Evolutionary conservation across 2,888 invertebrate genomes (phyloP), one percentile per base, ranked within the genome.

Genomic region (Omphaloscelis lunosa): DNA sequence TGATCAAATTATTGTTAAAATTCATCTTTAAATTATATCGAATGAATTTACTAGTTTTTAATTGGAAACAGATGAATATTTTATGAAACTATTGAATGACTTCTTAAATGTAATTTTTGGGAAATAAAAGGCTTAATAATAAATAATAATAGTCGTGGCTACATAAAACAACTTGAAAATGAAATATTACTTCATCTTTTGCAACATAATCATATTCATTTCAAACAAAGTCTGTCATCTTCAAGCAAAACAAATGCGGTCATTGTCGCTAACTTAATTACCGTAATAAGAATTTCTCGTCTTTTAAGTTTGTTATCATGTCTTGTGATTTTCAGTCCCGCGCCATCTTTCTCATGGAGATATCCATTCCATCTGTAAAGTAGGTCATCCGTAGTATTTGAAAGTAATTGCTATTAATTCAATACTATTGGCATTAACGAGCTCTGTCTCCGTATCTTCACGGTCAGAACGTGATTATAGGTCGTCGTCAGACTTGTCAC

Each of bases 361-460:
- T 20, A 27, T 39, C 2, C 6, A 75, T 27, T 59, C 8, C 17
- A 53, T 34, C n/a, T 56, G 0, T 12, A 56, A 79, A 41, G 39
- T 80, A 78, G 71, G 80, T 72, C 83, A 69, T 67, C 39, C 7
- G 53, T 41, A 63, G 17, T 63, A 71, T 75, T 77, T 67, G 72
- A 79, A 84, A 75, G 79, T 77, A 71, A 68, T 69, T 72, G 61
- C 76, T 56, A 59, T 75, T 77, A 69, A 77, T 59, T 75, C 17
- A 48, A 34, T 72, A 72, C n/a, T 63, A 12, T 12, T 80, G 85
- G 62, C 87, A 87, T 84, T 87, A 85, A 80, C 79, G 17, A 34
- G 72, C 23, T 76, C 77, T 76, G 69, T 23, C 72, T 68, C 27
- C n/a, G 51, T 81, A 58, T 77, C 71, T 80, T 86, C 87, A 87